phyloP scores from a whole-genome alignment of 2,113 vertebrate species.

The Colossoma macropomum region DNA sequence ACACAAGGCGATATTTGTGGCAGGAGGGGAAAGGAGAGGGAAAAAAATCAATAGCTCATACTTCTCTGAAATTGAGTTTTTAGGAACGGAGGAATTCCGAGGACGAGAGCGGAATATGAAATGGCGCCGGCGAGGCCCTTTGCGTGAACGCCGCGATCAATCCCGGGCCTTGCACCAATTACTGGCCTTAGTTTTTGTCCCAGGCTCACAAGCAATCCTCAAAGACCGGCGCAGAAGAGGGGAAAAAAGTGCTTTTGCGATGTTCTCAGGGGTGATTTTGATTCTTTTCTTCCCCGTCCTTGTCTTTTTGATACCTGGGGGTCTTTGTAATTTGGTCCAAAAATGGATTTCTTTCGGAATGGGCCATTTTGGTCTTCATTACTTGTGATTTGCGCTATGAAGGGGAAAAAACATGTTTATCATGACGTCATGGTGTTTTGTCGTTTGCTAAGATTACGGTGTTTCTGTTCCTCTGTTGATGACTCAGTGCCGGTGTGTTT shows the following conservation, averaged over 20 bases:
- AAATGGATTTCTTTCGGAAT: slow-evolving; percentile 2
- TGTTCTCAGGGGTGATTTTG: background rate
- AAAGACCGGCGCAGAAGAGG: background rate
- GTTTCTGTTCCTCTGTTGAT: background rate
- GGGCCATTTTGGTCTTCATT: background rate
- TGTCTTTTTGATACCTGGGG: background rate
- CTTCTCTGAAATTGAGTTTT: slow-evolving; percentile 21
- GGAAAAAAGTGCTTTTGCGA: background rate
- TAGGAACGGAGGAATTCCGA: slow-evolving; percentile 14
- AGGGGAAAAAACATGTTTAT: background rate
- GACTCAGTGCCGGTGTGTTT: background rate
- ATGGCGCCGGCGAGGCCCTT: background rate
- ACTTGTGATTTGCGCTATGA: background rate
- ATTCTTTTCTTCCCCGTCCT: background rate
- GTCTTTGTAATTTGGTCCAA: background rate
- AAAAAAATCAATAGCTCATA: slow-evolving; percentile 23
- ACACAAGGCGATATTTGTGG: background rate
- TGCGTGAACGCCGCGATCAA: too few species aligned
- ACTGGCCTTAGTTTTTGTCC: background rate
- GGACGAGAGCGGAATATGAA: background rate
- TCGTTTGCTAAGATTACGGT: background rate
- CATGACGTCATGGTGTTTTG: background rate
- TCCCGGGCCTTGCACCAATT: background rate
- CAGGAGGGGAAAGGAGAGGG: background rate
- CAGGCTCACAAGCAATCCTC: background rate